A percentile compares a stretch with the other conserved stretches of the same genome.
Evolutionary conservation across 1,140 invertebrate genomes (phyloP).

Genomic region (Coenobita brevimanus): DNA sequence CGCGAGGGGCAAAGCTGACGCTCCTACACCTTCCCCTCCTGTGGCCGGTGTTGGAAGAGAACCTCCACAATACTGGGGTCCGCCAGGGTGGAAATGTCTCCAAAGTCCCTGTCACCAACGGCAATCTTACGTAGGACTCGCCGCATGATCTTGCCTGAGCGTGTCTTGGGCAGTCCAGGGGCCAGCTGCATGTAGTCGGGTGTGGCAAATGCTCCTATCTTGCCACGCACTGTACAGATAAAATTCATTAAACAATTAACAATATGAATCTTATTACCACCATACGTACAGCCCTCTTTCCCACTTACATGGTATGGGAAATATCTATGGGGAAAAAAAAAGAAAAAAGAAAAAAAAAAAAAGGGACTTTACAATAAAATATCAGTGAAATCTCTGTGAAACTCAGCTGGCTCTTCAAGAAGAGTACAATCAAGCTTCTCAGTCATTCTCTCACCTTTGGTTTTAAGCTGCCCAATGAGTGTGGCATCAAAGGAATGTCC

Average conservation of each 20-base stretch:
- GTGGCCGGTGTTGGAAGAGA: constrained; percentile 72
- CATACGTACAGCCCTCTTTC: too few species aligned
- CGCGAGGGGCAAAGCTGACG: background rate
- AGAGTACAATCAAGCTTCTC: background rate
- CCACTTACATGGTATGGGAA: background rate
- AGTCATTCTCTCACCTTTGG: constrained; percentile 49
- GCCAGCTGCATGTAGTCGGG: constrained; percentile 96
- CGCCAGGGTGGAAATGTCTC: constrained; percentile 89
- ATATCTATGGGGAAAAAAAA: background rate
- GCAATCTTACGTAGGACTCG: constrained; percentile 95
- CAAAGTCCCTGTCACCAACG: constrained; percentile 88
- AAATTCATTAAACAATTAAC: background rate
- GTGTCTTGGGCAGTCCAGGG: constrained; percentile 94
- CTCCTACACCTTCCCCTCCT: constrained; percentile 31
- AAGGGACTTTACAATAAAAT: background rate
- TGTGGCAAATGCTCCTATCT: constrained; percentile 96
- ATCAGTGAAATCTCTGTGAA: background rate
- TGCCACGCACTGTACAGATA: constrained; percentile 82
- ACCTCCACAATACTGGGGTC: constrained; percentile 76
- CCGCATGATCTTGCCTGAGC: constrained; percentile 99
- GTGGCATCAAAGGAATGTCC: constrained; percentile 81
- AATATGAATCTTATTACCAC: too few species aligned
- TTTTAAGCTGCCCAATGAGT: constrained; percentile 80
- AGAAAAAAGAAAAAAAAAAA: background rate
- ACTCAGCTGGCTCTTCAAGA: background rate